Conservation (phyloP, 1,140 invertebrate species). For the Danaus melanippus region DNA sequence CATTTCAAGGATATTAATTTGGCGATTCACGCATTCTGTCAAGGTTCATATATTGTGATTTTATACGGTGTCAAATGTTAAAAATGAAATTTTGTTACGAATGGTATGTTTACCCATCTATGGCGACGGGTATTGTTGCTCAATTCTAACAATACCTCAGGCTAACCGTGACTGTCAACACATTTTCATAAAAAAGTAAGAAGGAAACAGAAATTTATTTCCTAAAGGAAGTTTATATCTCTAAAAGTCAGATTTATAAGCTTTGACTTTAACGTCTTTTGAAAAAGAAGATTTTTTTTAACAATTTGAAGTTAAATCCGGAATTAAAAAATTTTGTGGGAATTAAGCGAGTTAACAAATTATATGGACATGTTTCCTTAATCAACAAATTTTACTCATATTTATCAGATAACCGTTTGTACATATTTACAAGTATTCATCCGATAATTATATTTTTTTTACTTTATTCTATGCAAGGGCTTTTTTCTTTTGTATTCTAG, state of each 20-base stretch:
- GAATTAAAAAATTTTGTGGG: too few species aligned
- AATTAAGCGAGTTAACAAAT: too few species aligned
- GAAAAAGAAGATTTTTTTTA: too few species aligned
- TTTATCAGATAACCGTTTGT: too few species aligned
- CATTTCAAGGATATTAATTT: conserved; percentile 70
- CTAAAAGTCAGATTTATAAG: conserved; percentile 26
- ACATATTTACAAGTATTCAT: too few species aligned
- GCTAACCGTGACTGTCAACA: conserved; percentile 59
- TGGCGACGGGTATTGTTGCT: conserved; percentile 51
- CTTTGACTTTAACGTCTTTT: conserved; percentile 1
- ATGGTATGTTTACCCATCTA: conserved; percentile 59
- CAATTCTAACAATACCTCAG: conserved; percentile 32
- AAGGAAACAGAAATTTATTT: conserved; percentile 50
- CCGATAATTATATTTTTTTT: too few species aligned
- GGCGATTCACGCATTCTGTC: conserved; percentile 59
- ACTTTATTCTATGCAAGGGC: too few species aligned
- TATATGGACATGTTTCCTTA: too few species aligned
- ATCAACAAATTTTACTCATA: too few species aligned
- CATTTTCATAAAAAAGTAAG: conserved; percentile 47
- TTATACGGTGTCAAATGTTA: conserved; percentile 48
- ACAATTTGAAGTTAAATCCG: too few species aligned
- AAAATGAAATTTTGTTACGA: conserved; percentile 42
- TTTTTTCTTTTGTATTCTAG: too few species aligned
- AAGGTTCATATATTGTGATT: conserved; percentile 66
- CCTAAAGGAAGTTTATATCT: conserved; percentile 49